Conservation (phyloP, 1,140 invertebrate species). For the Hycleus cichorii region DNA sequence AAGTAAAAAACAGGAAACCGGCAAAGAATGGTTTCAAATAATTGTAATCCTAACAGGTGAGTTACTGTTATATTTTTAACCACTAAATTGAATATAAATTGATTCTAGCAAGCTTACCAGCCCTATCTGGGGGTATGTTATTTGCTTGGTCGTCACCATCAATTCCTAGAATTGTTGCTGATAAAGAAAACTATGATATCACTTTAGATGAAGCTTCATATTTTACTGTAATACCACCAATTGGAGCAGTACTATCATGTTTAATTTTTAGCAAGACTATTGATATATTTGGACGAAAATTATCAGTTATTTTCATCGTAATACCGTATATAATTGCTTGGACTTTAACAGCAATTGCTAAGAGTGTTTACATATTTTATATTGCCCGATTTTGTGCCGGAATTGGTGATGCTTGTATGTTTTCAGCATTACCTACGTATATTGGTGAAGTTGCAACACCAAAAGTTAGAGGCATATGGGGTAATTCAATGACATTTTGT, state of each 20-base stretch:
- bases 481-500: constrained; percentile 43
- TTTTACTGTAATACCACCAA: constrained; percentile 20
- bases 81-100: not conserved
- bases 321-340: constrained; percentile 19
- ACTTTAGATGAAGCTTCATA: constrained; percentile 20
- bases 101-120: constrained; percentile 14
- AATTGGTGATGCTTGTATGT: constrained; percentile 29
- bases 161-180: constrained; percentile 15
- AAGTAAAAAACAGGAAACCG: not conserved
- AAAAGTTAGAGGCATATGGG: constrained; percentile 19
- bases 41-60: not conserved
- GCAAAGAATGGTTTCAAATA: not conserved
- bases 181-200: constrained; percentile 24
- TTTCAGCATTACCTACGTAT: constrained; percentile 25
- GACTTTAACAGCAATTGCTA: constrained; percentile 18
- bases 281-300: constrained; percentile 25
- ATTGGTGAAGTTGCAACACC: constrained; percentile 23
- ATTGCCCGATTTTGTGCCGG: constrained; percentile 24
- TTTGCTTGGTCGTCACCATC: constrained; percentile 25
- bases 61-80: not conserved
- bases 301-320: constrained; percentile 16
- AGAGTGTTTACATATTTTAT: constrained; percentile 21
- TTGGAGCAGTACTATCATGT: constrained; percentile 12
- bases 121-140: constrained; percentile 12
- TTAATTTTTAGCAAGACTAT: constrained; percentile 15